phyloP scores from a whole-genome alignment of 2,888 invertebrate species.

The Nomada fabriciana region DNA sequence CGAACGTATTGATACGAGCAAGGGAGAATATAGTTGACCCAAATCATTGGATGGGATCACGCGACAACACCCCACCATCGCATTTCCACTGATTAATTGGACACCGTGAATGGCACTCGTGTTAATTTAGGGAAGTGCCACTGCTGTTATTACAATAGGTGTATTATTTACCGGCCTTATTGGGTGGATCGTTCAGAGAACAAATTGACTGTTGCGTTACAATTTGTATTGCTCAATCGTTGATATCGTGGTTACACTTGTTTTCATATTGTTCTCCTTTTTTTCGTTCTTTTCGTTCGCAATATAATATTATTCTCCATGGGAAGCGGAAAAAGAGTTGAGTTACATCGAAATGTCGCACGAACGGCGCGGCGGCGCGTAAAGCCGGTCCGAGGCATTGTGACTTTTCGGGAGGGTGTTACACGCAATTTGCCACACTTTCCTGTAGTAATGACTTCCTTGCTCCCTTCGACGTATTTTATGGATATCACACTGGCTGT shows the following conservation, averaged over 20 bases:
- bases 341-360: conserved; percentile 24
- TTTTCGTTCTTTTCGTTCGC: too few species aligned
- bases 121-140: conserved; percentile 33
- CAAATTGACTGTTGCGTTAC: neutral
- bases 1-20: conserved; percentile 4
- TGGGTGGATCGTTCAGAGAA: conserved; percentile 7
- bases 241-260: neutral
- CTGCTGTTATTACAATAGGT: conserved; percentile 25
- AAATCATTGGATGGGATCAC: conserved; percentile 32
- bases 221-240: conserved; percentile 12
- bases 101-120: conserved; percentile 16
- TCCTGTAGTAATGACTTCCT: conserved; percentile 75
- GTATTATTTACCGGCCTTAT: conserved; percentile 17
- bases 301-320: neutral
- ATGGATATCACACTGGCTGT: conserved; percentile 73
- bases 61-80: conserved; percentile 7
- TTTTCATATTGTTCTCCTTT: neutral
- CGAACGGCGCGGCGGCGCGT: conserved; percentile 24
- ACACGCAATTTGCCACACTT: conserved; percentile 82
- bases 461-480: conserved; percentile 74
- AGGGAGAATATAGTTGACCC: conserved; percentile 18
- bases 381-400: conserved; percentile 41
- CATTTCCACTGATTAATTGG: conserved; percentile 44
- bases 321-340: conserved; percentile 34
- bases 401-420: conserved; percentile 71